Conservation (phyloP, 2,888 invertebrate species). For the Pristionchus entomophagus region DNA sequence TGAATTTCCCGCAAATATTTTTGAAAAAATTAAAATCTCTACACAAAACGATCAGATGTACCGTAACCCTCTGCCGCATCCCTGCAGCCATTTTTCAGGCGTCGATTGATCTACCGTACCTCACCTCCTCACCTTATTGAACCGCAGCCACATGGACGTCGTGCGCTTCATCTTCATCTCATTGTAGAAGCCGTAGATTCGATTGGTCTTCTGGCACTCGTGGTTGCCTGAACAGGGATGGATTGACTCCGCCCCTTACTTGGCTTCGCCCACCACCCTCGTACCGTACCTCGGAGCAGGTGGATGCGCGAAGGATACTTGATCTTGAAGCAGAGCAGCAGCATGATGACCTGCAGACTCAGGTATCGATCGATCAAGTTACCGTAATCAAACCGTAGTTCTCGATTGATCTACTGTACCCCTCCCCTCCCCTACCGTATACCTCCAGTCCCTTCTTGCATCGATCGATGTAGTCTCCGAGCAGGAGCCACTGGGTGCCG, state of each 20-base stretch:
- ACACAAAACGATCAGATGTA: conserved; percentile 6
- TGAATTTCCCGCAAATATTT: not conserved
- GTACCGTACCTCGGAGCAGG: conserved; percentile 57
- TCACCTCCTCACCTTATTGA: conserved; percentile 59
- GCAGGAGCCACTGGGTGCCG: conserved; percentile 61
- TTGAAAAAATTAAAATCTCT: not conserved
- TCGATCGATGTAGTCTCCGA: conserved; percentile 73
- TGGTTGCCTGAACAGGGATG: conserved; percentile 59
- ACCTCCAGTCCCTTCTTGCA: conserved; percentile 63
- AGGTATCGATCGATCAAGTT: not conserved
- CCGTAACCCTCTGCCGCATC: too few species aligned
- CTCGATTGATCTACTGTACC: not conserved
- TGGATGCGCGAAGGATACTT: conserved; percentile 58
- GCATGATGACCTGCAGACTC: conserved; percentile 55
- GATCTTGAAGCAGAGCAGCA: conserved; percentile 69
- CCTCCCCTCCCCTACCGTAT: not conserved
- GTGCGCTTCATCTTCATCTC: conserved; percentile 60
- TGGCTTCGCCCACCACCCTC: not conserved
- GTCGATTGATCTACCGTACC: too few species aligned
- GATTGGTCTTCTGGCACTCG: conserved; percentile 67
- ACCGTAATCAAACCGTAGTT: not conserved
- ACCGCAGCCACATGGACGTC: conserved; percentile 62
- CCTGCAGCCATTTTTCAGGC: too few species aligned
- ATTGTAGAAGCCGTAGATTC: conserved; percentile 67
- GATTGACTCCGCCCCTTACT: not conserved